Conservation (phyloP, 2,113 vertebrate species). For the Cryptotis parvus region DNA sequence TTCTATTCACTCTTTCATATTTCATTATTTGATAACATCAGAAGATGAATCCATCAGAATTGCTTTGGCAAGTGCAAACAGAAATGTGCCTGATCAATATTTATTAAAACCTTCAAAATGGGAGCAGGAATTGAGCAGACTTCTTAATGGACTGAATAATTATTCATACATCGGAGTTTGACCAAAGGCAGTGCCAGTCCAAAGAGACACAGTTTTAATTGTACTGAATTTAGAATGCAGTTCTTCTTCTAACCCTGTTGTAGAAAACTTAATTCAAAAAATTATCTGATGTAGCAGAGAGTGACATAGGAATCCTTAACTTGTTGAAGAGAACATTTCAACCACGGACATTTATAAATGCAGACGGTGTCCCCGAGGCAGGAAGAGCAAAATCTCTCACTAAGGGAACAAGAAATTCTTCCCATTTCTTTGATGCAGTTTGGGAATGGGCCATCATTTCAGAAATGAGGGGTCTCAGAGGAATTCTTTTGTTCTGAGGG, state of each 20-base stretch:
- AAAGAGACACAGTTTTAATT: conserved; percentile 83
- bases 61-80: conserved; percentile 88
- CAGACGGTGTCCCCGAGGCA: conserved; percentile 12
- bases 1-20: conserved; percentile 87
- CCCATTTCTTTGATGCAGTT: neutral
- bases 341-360: neutral
- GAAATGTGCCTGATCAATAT: conserved; percentile 90
- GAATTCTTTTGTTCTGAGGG: conserved; percentile 10
- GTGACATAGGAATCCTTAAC: conserved; percentile 53
- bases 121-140: conserved; percentile 85
- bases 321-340: conserved; percentile 5
- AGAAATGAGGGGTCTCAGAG: neutral
- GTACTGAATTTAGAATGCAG: conserved; percentile 84
- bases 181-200: conserved; percentile 84
- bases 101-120: conserved; percentile 90
- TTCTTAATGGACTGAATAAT: conserved; percentile 86
- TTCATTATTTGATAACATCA: conserved; percentile 92
- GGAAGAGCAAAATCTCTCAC: neutral
- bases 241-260: conserved; percentile 49
- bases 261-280: conserved; percentile 85
- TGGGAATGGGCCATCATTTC: neutral
- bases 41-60: conserved; percentile 85
- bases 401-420: neutral
- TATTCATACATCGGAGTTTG: conserved; percentile 85
- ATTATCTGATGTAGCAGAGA: conserved; percentile 81